These are phyloP conservation scores for Caligus rogercresseyi DNA, from an alignment of 1,140 invertebrate species.

Conservation along the genomic window DNA sequence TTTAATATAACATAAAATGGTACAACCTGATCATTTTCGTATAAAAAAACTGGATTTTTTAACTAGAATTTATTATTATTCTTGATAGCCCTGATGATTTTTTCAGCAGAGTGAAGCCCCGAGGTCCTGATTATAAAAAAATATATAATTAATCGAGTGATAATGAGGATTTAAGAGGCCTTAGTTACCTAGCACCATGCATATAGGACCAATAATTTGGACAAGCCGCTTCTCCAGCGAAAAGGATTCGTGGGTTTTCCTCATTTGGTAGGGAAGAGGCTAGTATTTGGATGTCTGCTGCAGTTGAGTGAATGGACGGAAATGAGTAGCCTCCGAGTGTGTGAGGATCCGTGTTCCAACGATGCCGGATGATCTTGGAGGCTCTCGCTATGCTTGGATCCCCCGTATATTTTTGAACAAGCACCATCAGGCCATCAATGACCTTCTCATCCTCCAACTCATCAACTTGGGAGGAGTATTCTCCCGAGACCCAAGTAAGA, in stretches of 20 bases:
- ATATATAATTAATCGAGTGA: no score
- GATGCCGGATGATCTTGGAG: neutral
- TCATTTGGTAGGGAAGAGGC: conserved; percentile 18
- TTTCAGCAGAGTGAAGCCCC: no score
- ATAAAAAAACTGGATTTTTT: no score
- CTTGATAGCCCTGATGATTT: no score
- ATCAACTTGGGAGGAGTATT: neutral
- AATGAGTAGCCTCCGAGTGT: neutral
- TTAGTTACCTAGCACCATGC: conserved; percentile 30
- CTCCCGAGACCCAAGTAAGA: neutral
- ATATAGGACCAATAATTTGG: conserved; percentile 27
- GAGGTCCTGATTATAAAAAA: no score
- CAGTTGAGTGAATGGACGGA: neutral
- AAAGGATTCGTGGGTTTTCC: conserved; percentile 13
- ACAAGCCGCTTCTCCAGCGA: conserved; percentile 15
- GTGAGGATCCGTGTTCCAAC: neutral
- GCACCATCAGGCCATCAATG: neutral
- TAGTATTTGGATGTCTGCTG: neutral
- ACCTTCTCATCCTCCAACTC: neutral
- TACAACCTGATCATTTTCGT: no score
- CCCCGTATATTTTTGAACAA: neutral
- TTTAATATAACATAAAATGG: no score
- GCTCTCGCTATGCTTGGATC: neutral
- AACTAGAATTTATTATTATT: no score
- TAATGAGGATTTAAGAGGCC: no score